Conservation (phyloP, 2,113 vertebrate genomes). For the Ifrita kowaldi region DNA sequence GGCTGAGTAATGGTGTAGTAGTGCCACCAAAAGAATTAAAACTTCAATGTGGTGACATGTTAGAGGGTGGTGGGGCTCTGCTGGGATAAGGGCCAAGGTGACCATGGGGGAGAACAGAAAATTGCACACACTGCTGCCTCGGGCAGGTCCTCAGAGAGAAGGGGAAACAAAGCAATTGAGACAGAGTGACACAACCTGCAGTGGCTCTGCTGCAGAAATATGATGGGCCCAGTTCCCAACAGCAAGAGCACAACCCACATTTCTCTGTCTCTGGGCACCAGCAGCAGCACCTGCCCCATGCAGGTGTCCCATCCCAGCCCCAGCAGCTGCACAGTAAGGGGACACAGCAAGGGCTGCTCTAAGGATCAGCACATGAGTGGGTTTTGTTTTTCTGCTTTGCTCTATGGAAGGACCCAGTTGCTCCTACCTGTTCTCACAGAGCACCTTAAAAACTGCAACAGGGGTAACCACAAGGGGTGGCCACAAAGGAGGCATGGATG, state of each 20-base stretch:
- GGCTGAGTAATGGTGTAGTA: not conserved
- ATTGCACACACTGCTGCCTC: accelerated
- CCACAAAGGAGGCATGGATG: not conserved
- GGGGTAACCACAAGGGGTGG: not conserved
- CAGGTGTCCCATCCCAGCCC: not conserved
- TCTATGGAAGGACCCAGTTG: not conserved
- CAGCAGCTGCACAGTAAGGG: not conserved
- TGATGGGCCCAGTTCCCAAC: not conserved
- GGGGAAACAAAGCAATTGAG: not conserved
- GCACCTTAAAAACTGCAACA: not conserved
- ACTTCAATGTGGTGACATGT: not conserved
- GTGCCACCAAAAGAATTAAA: not conserved
- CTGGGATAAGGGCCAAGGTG: not conserved
- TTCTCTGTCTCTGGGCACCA: not conserved
- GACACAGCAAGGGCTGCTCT: not conserved
- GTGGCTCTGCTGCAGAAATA: not conserved
- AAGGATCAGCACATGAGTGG: accelerated
- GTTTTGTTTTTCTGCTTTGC: not conserved
- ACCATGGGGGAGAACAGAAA: not conserved
- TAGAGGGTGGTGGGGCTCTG: not conserved
- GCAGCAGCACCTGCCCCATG: not conserved
- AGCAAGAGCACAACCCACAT: not conserved
- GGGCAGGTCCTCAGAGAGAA: accelerated
- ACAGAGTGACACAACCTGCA: accelerated
- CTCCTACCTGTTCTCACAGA: not conserved